phyloP scores from a whole-genome alignment of 2,113 vertebrate genomes.

The Piprites chloris region DNA sequence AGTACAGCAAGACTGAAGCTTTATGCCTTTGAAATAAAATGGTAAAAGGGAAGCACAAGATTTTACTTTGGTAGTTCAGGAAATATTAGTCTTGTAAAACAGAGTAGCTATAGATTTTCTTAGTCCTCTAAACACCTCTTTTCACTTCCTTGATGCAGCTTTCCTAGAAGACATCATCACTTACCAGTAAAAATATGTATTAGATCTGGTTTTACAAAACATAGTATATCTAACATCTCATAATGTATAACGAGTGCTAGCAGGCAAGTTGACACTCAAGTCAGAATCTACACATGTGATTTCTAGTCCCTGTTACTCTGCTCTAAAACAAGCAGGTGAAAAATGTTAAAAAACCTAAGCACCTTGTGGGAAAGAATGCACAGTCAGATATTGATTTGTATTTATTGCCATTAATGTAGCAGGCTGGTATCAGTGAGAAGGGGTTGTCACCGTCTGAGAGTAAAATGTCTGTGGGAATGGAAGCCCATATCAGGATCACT shows the following conservation, averaged over 20 bases:
- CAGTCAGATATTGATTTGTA: neutral
- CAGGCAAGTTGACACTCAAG: neutral
- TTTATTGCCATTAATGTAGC: neutral
- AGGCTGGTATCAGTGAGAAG: neutral
- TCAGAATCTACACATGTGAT: neutral
- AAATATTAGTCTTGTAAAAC: constrained; percentile 1
- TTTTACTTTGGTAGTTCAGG: neutral
- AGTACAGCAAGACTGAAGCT: neutral
- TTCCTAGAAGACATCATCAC: neutral
- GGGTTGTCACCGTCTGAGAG: neutral
- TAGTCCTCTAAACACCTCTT: neutral
- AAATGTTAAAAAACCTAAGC: neutral
- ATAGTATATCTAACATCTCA: neutral
- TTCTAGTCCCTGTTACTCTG: neutral
- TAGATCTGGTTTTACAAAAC: neutral
- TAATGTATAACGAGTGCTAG: neutral
- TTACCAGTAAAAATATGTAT: neutral
- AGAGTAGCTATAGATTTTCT: neutral
- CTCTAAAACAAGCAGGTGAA: neutral
- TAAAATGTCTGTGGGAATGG: neutral
- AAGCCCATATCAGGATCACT: neutral
- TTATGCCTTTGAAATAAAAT: neutral
- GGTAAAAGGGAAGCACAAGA: neutral
- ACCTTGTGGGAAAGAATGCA: neutral
- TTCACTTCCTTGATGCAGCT: neutral